Percentiles rank a stretch among this genome's conserved stretches.
phyloP scores from a whole-genome alignment of 2,888 invertebrate species.

The Eurois occulta region DNA sequence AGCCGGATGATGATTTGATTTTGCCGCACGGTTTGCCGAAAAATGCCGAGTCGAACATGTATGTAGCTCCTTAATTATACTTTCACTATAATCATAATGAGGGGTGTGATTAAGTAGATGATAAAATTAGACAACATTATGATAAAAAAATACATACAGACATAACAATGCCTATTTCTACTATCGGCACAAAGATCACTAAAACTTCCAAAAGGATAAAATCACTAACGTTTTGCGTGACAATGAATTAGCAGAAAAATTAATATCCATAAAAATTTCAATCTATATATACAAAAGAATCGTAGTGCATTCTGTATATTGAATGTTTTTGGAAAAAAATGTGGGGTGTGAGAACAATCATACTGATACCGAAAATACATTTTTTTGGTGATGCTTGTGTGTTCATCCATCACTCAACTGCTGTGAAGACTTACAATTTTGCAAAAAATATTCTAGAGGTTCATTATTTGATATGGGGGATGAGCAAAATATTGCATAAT shows the following conservation, averaged over 20 bases:
- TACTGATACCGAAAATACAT: neutral
- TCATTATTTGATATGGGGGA: neutral
- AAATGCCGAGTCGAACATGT: neutral
- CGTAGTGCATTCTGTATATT: neutral
- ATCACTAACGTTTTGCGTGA: neutral
- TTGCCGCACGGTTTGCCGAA: neutral
- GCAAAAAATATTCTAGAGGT: neutral
- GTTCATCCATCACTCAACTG: too few relatives aligned
- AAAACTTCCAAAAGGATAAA: neutral
- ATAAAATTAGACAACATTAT: conserved; percentile 9
- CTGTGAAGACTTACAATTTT: neutral
- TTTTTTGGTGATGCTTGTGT: too few relatives aligned
- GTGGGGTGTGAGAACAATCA: neutral
- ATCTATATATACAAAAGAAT: neutral
- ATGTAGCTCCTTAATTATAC: neutral
- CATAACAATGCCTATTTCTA: neutral
- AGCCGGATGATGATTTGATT: neutral
- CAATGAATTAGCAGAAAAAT: conserved; percentile 23
- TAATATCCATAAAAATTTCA: conserved; percentile 16
- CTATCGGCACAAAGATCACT: neutral
- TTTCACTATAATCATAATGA: neutral
- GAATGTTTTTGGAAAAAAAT: neutral
- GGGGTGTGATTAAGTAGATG: neutral
- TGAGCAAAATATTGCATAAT: neutral
- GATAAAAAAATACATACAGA: neutral